Evolutionary conservation across 1,140 invertebrate genomes (phyloP).

Genomic region (Eriocheir sinensis): DNA sequence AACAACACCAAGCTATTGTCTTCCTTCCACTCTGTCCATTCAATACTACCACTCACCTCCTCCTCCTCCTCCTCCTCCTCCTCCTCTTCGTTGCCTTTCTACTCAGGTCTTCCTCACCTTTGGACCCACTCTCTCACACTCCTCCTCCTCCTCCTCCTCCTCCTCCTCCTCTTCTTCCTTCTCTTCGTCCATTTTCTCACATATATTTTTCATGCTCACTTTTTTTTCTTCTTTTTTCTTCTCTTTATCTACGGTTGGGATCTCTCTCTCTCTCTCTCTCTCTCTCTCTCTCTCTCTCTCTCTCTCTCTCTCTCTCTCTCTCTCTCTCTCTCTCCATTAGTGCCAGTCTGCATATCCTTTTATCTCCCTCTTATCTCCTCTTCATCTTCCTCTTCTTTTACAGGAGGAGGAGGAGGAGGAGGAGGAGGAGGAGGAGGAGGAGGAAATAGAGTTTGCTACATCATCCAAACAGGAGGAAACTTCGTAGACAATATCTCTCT

Average conservation of each 20-base stretch:
- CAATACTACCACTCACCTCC: background rate
- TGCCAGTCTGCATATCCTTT: background rate
- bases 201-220: too few relatives aligned
- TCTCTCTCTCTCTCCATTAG: too few relatives aligned
- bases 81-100: background rate
- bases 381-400: background rate
- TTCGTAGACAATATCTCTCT: too few relatives aligned
- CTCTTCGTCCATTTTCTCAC: background rate
- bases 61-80: background rate
- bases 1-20: background rate
- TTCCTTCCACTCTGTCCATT: background rate
- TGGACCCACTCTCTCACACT: too few relatives aligned
- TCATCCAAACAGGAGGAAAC: too few relatives aligned
- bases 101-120: too few relatives aligned
- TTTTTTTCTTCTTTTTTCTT: background rate
- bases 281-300: slow-evolving; percentile 34
- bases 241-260: background rate
- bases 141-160: background rate
- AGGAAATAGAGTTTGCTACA: too few relatives aligned
- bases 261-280: slow-evolving; percentile 48
- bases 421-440: slow-evolving; percentile 52
- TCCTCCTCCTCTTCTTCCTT: background rate
- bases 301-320: background rate
- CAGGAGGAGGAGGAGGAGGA: slow-evolving; percentile 42
- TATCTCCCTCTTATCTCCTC: too few relatives aligned